A percentile compares a stretch with the other conserved stretches of the same genome.
phyloP scores from a whole-genome alignment of 2,888 invertebrate genomes.

The Imbricaverruca yamaguchii region DNA sequence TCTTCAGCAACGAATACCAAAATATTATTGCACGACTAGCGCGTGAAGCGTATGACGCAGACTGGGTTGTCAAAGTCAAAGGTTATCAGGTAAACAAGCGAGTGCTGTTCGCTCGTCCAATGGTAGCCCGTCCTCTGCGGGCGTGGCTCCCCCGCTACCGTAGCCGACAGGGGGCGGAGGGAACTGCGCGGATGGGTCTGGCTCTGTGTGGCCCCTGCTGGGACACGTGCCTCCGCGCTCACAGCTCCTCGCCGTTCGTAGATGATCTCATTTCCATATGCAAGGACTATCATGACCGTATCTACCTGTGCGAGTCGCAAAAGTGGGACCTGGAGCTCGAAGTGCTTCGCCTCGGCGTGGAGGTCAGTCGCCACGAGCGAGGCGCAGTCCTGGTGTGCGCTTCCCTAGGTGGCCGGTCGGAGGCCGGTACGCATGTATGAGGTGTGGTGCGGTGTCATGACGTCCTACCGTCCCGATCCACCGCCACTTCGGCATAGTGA shows the following conservation, averaged over 20 bases:
- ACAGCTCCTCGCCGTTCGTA: conserved; percentile 41
- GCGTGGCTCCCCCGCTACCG: too few species aligned
- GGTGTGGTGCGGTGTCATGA: not conserved
- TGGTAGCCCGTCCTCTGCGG: too few species aligned
- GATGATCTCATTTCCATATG: conserved; percentile 84
- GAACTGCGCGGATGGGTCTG: too few species aligned
- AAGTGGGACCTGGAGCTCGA: conserved; percentile 99
- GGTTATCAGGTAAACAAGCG: conserved; percentile 79
- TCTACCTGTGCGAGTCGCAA: conserved; percentile 96
- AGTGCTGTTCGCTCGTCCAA: not conserved
- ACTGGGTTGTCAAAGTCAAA: conserved; percentile 62
- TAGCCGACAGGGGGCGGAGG: too few species aligned
- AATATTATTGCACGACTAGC: not conserved
- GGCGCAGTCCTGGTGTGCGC: not conserved
- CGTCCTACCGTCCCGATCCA: not conserved
- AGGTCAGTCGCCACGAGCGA: not conserved
- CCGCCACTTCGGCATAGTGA: not conserved
- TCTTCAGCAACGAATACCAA: not conserved
- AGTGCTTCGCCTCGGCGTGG: conserved; percentile 48
- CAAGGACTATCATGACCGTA: conserved; percentile 93
- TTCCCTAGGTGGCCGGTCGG: not conserved
- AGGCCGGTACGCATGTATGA: not conserved
- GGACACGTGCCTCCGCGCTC: too few species aligned
- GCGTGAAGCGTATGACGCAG: not conserved
- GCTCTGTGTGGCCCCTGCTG: too few species aligned